These are phyloP conservation scores for Opisthograptis luteolata DNA, from an alignment of 2,888 invertebrate genomes.

Conservation along the genomic window DNA sequence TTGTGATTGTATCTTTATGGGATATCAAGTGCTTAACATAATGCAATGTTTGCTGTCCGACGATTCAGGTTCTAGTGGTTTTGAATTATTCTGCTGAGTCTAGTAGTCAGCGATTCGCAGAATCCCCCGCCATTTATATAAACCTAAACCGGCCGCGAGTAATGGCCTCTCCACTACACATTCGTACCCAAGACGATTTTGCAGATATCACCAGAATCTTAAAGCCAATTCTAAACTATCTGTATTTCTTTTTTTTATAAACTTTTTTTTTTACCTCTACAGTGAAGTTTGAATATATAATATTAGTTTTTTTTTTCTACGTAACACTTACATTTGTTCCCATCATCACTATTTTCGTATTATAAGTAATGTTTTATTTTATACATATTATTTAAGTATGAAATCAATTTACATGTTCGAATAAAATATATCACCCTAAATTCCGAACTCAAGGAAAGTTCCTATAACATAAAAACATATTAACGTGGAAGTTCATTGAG, in stretches of 20 bases:
- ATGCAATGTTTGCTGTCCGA: conserved; percentile 34
- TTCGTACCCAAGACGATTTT: conserved; percentile 38
- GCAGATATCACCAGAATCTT: conserved; percentile 28
- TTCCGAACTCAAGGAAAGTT: conserved; percentile 32
- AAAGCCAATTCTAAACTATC: not conserved
- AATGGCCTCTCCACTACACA: conserved; percentile 44
- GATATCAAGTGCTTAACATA: conserved; percentile 35
- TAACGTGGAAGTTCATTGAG: conserved; percentile 70
- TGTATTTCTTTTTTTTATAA: not conserved
- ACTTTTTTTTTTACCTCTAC: not conserved
- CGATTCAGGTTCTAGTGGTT: conserved; percentile 43
- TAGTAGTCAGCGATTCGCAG: conserved; percentile 52
- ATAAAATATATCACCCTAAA: conserved; percentile 11
- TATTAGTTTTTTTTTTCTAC: too few relatives aligned
- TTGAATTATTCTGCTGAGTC: conserved; percentile 42
- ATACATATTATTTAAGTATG: not conserved
- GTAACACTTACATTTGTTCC: too few relatives aligned
- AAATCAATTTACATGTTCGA: conserved; percentile 5
- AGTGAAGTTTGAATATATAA: too few relatives aligned
- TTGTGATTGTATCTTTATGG: conserved; percentile 40
- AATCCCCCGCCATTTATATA: conserved; percentile 56
- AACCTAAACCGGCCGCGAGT: conserved; percentile 56
- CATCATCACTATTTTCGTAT: too few relatives aligned
- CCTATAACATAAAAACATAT: conserved; percentile 45
- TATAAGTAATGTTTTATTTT: too few relatives aligned